phyloP scores from a whole-genome alignment of 1,140 invertebrate genomes.

The Lamellibrachia luymesi region DNA sequence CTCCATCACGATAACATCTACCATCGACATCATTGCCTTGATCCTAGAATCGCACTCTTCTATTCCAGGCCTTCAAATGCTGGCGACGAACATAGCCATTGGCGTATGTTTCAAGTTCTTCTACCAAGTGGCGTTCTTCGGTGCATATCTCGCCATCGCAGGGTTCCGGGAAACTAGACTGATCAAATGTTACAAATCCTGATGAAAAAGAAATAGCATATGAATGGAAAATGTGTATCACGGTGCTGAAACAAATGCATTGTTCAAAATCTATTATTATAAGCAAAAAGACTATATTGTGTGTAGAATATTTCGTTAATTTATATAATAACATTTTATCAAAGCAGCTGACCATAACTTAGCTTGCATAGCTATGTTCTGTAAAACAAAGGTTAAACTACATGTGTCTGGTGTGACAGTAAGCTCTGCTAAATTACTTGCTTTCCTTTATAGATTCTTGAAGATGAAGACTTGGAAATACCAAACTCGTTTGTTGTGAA shows the following conservation, averaged over 20 bases:
- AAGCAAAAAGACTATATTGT: too few species aligned
- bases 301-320: too few species aligned
- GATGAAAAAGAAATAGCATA: too few species aligned
- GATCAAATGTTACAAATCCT: too few species aligned
- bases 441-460: neutral
- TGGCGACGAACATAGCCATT: constrained; percentile 90
- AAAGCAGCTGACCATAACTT: too few species aligned
- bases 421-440: neutral
- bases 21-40: constrained; percentile 85
- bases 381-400: too few species aligned
- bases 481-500: neutral
- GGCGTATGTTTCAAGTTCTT: neutral
- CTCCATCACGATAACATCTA: constrained; percentile 94
- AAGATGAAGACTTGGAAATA: neutral
- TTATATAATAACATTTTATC: too few species aligned
- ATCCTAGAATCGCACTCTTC: neutral
- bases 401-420: neutral
- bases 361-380: too few species aligned
- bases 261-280: too few species aligned
- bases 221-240: too few species aligned
- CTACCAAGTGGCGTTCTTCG: constrained; percentile 80
- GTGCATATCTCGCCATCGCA: constrained; percentile 84
- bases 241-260: too few species aligned
- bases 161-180: constrained; percentile 73
- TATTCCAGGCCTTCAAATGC: constrained; percentile 79